Conservation (phyloP, 1,140 invertebrate species). For the Zeugodacus cucurbitae region DNA sequence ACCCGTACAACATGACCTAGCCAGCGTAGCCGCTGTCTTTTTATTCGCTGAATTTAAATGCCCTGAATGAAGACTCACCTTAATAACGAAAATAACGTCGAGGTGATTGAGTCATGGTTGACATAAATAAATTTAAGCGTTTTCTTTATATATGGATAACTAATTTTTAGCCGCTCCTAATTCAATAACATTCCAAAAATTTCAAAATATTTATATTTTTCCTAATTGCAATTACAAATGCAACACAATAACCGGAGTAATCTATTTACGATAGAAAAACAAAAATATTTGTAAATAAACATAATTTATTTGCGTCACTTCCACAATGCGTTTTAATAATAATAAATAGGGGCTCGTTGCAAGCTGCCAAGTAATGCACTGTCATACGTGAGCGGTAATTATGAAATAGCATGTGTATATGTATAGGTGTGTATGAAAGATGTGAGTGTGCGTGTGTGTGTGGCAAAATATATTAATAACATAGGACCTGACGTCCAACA, state of each 20-base stretch:
- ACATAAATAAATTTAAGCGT: too few relatives aligned
- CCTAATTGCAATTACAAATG: slow-evolving; percentile 6
- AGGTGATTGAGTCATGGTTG: too few relatives aligned
- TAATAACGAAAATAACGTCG: too few relatives aligned
- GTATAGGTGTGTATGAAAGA: neutral
- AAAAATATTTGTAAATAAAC: neutral
- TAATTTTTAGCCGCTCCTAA: too few relatives aligned
- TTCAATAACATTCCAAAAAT: neutral
- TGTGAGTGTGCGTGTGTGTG: too few relatives aligned
- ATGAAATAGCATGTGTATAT: neutral
- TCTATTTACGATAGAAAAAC: neutral
- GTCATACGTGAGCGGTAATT: neutral
- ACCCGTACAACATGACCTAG: too few relatives aligned
- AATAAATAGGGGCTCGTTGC: neutral
- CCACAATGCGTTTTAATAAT: neutral
- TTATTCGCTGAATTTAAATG: too few relatives aligned
- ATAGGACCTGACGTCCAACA: slow-evolving; percentile 3
- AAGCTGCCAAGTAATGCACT: neutral
- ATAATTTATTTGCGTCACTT: neutral
- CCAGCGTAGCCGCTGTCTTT: too few relatives aligned
- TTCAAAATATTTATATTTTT: neutral
- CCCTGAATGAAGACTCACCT: too few relatives aligned
- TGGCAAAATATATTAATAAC: neutral
- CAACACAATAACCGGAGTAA: neutral
- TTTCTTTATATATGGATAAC: too few relatives aligned